Conservation (phyloP, 2,113 vertebrate genomes). For the Hemibagrus wyckioides region DNA sequence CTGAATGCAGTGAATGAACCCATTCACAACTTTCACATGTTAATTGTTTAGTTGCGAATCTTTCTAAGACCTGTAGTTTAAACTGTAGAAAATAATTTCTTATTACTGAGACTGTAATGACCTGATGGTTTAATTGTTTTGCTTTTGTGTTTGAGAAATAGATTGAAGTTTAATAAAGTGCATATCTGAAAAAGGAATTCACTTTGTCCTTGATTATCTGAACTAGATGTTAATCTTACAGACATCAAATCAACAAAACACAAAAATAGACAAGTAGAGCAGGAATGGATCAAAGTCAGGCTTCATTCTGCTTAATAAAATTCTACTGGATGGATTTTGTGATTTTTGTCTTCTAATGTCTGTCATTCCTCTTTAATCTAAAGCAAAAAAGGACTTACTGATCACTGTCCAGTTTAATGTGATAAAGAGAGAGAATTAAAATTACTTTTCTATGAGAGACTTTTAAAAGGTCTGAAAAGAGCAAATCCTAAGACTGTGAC, state of each 20-base stretch:
- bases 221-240: neutral
- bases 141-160: neutral
- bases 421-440: neutral
- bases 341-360: neutral
- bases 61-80: neutral
- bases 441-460: no score
- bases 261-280: neutral
- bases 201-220: neutral
- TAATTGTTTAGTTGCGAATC: neutral
- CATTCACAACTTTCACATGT: neutral
- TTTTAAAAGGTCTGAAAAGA: no score
- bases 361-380: neutral
- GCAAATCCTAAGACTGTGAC: no score
- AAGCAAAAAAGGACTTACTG: neutral
- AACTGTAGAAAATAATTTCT: neutral
- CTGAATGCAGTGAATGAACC: conserved; percentile 16
- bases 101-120: neutral
- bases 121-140: neutral
- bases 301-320: neutral
- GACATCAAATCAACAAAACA: neutral
- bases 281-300: neutral
- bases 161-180: neutral
- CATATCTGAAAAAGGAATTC: neutral
- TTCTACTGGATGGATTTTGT: neutral
- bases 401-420: neutral